phyloP scores from a whole-genome alignment of 2,113 vertebrate species.

The Rattus norvegicus region GRCr8 NC_086032.1:99479001-99479500 shows the following conservation, averaged over 20 bases:
- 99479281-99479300: neutral
- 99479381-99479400: neutral
- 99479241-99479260: neutral
- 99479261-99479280: neutral
- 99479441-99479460: neutral
- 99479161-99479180: neutral
- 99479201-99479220: neutral
- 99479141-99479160: neutral
- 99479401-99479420: neutral
- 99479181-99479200: neutral
- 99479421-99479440: neutral
- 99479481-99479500: neutral
- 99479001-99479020: neutral
- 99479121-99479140: neutral
- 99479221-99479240: neutral
- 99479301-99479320: neutral
- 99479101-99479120: neutral
- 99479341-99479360: neutral
- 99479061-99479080: neutral
- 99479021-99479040: neutral
- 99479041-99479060: too few species aligned
- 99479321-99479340: neutral
- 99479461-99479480: neutral
- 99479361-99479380: neutral
- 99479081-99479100: neutral